A percentile compares a stretch with the other conserved stretches of the same genome.
Conservation (phyloP, 2,888 invertebrate species). For the Lasioglossum figueresi region DNA sequence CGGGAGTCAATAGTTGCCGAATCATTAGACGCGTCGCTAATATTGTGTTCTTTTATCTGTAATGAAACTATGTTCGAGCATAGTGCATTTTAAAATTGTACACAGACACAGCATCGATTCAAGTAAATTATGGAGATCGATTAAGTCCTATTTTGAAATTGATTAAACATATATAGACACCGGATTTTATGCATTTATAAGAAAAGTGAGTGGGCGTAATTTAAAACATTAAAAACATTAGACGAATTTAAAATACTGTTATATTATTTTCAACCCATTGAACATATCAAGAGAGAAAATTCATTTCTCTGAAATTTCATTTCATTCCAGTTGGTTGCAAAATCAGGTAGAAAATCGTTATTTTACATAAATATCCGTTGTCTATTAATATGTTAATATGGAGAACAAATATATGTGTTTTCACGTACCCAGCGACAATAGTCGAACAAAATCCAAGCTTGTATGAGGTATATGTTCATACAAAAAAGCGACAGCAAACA, state of each 20-base stretch:
- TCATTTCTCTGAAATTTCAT: too few relatives aligned
- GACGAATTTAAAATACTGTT: too few relatives aligned
- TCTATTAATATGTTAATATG: background rate
- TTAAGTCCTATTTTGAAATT: too few relatives aligned
- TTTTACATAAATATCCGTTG: too few relatives aligned
- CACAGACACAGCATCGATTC: background rate
- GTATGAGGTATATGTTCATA: constrained; percentile 77
- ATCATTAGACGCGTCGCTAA: constrained; percentile 13
- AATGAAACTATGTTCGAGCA: background rate
- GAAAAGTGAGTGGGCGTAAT: too few relatives aligned
- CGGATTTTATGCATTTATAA: too few relatives aligned
- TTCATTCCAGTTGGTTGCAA: too few relatives aligned
- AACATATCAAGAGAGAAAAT: too few relatives aligned
- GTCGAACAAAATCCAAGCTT: constrained; percentile 77
- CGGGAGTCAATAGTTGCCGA: background rate
- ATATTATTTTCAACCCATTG: too few relatives aligned
- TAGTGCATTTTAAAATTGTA: background rate
- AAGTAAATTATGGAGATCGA: background rate
- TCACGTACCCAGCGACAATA: constrained; percentile 73
- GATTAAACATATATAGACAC: too few relatives aligned
- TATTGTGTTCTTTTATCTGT: constrained; percentile 44
- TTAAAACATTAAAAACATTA: too few relatives aligned
- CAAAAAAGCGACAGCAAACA: constrained; percentile 78
- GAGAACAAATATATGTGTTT: background rate
- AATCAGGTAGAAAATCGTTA: too few relatives aligned